A percentile compares a stretch with the other conserved stretches of the same genome.
phyloP scores from a whole-genome alignment of 2,888 invertebrate species.

The Pegoplata infirma region DNA sequence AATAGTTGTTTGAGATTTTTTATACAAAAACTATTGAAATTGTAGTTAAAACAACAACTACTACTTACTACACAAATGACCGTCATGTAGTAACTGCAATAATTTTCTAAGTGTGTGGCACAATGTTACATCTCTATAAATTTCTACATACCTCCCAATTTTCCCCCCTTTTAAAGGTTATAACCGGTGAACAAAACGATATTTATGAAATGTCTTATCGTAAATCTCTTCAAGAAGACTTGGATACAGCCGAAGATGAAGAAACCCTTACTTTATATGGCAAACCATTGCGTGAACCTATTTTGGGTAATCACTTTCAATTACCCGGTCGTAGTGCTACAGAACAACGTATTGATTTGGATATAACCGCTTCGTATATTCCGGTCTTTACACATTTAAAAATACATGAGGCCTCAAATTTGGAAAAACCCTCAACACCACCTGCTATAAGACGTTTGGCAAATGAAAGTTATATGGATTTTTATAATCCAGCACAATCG shows the following conservation, averaged over 20 bases:
- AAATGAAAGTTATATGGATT: conserved; percentile 70
- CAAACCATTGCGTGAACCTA: conserved; percentile 79
- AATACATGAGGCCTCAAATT: conserved; percentile 80
- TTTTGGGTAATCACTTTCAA: conserved; percentile 81
- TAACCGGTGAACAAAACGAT: conserved; percentile 63
- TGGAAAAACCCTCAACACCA: conserved; percentile 81
- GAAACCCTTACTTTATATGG: conserved; percentile 79
- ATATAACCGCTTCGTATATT: conserved; percentile 83
- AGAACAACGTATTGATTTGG: conserved; percentile 79
- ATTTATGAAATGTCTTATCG: conserved; percentile 15
- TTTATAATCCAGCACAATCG: conserved; percentile 62
- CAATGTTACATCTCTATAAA: too few relatives aligned
- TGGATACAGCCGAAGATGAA: conserved; percentile 50
- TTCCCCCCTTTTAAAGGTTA: conserved; percentile 51
- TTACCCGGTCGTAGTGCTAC: conserved; percentile 78
- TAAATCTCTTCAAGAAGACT: neutral
- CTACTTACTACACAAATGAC: too few relatives aligned
- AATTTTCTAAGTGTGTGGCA: too few relatives aligned
- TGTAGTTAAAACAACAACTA: too few relatives aligned
- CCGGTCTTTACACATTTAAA: conserved; percentile 85
- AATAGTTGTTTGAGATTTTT: too few relatives aligned
- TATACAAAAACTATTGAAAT: too few relatives aligned
- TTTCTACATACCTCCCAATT: too few relatives aligned
- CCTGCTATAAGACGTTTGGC: conserved; percentile 77
- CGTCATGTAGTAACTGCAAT: too few relatives aligned